These are phyloP conservation scores for Athrips mouffetella DNA, from an alignment of 2,888 invertebrate species.

Conservation along the genomic window DNA sequence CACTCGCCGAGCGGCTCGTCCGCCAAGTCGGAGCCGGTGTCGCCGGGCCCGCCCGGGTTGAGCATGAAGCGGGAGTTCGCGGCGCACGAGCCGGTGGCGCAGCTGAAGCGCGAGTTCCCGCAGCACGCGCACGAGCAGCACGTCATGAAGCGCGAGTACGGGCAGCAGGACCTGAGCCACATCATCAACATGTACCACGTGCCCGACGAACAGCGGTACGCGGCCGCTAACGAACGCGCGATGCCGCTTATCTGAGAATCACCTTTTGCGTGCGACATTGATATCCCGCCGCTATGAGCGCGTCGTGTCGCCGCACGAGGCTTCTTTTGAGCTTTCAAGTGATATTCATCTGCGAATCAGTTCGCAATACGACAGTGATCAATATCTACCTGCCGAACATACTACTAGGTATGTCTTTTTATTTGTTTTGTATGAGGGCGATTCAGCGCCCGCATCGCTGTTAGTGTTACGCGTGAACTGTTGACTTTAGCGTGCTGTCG, in stretches of 20 bases:
- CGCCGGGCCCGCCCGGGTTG: slow-evolving; percentile 84
- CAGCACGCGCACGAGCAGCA: slow-evolving; percentile 68
- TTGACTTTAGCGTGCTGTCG: slow-evolving; percentile 52
- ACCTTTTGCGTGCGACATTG: slow-evolving; percentile 81
- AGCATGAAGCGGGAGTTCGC: slow-evolving; percentile 75
- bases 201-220: slow-evolving; percentile 81
- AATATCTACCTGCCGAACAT: slow-evolving; percentile 64
- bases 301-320: slow-evolving; percentile 73
- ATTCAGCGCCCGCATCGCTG: slow-evolving; percentile 47
- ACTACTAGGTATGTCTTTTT: slow-evolving; percentile 72
- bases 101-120: slow-evolving; percentile 76
- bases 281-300: slow-evolving; percentile 81
- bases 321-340: slow-evolving; percentile 34
- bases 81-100: slow-evolving; percentile 69
- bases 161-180: slow-evolving; percentile 80
- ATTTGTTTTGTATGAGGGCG: slow-evolving; percentile 64
- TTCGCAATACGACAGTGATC: slow-evolving; percentile 65
- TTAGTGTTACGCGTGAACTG: slow-evolving; percentile 64
- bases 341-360: slow-evolving; percentile 54
- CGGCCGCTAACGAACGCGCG: slow-evolving; percentile 79
- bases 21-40: slow-evolving; percentile 93
- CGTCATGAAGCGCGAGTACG: slow-evolving; percentile 85
- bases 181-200: slow-evolving; percentile 83
- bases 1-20: slow-evolving; percentile 93
- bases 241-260: slow-evolving; percentile 82